phyloP scores from a whole-genome alignment of 2,797 vertebrate genomes.

The Neosilurus mollespiculum region DNA sequence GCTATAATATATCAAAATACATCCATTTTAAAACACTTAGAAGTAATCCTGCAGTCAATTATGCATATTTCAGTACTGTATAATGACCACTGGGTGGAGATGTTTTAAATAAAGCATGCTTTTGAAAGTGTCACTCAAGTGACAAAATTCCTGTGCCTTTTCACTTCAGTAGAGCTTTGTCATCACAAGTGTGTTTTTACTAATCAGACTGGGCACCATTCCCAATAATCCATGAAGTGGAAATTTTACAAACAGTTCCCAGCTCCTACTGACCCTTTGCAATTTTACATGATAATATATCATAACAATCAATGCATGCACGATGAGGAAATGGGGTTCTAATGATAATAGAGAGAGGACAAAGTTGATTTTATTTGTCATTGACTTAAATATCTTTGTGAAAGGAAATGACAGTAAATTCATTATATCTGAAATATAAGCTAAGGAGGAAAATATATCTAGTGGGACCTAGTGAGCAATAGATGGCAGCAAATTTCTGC shows the following conservation, averaged over 20 bases:
- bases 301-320: constrained; percentile 2
- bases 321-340: background rate
- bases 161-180: background rate
- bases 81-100: background rate
- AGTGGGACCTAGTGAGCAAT: background rate
- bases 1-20: no score
- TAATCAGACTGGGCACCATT: constrained; percentile 19
- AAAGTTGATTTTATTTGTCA: background rate
- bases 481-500: constrained; percentile 35
- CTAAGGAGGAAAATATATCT: background rate
- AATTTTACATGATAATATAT: background rate
- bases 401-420: background rate
- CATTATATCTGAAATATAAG: background rate
- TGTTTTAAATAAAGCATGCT: background rate
- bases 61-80: background rate
- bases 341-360: background rate
- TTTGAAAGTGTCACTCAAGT: background rate
- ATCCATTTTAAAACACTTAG: background rate
- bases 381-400: background rate
- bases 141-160: background rate
- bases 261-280: background rate
- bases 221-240: background rate
- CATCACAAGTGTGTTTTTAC: background rate
- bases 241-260: background rate
- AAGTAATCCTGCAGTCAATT: background rate